A percentile compares a stretch with the other conserved stretches of the same genome.
These are phyloP conservation scores for Pachypanchax playfairii DNA, from an alignment of 2,113 vertebrate genomes.

Conservation along the genomic window DNA sequence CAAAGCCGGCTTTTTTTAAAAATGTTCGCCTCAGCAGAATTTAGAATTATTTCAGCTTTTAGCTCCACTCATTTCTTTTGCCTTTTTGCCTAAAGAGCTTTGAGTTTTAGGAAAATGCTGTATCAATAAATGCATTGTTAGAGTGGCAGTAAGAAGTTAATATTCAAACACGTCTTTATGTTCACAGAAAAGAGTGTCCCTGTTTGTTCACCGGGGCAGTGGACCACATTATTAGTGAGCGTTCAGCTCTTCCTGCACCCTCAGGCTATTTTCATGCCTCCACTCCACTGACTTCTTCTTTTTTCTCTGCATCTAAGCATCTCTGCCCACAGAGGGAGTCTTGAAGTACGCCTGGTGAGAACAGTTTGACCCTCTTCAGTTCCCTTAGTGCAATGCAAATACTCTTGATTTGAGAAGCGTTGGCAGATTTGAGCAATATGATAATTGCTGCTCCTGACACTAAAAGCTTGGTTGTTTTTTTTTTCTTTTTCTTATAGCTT, in stretches of 20 bases:
- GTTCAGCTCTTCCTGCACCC: conserved; percentile 48
- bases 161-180: conserved; percentile 52
- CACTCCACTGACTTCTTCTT: conserved; percentile 23
- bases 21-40: conserved; percentile 66
- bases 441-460: conserved; percentile 48
- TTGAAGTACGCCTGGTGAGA: conserved; percentile 54
- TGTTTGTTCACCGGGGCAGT: conserved; percentile 47
- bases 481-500: not conserved
- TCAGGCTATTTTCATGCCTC: conserved; percentile 42
- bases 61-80: conserved; percentile 52
- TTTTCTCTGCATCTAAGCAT: conserved; percentile 38
- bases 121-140: conserved; percentile 70
- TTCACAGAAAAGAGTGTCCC: conserved; percentile 36
- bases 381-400: conserved; percentile 60
- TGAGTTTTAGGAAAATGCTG: conserved; percentile 53
- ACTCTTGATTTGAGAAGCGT: conserved; percentile 56
- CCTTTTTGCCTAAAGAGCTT: conserved; percentile 63
- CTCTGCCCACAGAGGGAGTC: conserved; percentile 51
- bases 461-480: conserved; percentile 10
- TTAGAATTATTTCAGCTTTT: conserved; percentile 57
- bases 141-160: conserved; percentile 62
- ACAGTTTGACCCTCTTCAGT: conserved; percentile 71
- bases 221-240: conserved; percentile 38
- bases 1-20: conserved; percentile 41
- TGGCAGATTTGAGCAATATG: conserved; percentile 52